phyloP scores from a whole-genome alignment of 2,797 vertebrate species.

The Pelobates cultripes region DNA sequence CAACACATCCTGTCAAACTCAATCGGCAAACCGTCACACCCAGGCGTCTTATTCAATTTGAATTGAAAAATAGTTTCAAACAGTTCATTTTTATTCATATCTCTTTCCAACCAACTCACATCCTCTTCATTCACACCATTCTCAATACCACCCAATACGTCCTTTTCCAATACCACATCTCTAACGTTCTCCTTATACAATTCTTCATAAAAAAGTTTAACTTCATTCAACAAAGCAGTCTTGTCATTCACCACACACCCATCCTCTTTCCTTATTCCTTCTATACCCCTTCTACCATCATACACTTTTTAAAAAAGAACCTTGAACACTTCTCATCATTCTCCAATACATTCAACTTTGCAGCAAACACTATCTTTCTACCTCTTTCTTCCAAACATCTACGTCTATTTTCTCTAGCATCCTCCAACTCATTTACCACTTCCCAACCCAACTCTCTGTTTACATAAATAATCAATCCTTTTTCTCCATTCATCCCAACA shows the following conservation, averaged over 20 bases:
- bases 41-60: neutral
- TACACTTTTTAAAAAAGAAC: too few relatives aligned
- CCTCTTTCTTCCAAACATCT: too few relatives aligned
- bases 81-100: neutral
- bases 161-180: neutral
- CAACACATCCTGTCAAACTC: neutral
- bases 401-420: too few relatives aligned
- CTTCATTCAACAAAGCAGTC: neutral
- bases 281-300: neutral
- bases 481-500: too few relatives aligned
- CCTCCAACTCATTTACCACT: too few relatives aligned
- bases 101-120: fast-evolving
- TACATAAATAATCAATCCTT: too few relatives aligned
- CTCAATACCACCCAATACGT: neutral
- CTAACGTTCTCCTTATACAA: neutral
- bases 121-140: neutral
- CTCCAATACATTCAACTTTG: too few relatives aligned
- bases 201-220: neutral
- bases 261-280: neutral
- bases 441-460: too few relatives aligned
- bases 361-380: too few relatives aligned
- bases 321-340: too few relatives aligned
- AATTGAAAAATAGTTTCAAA: neutral
- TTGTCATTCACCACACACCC: neutral
- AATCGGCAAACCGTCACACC: too few relatives aligned